Evolutionary conservation across 2,888 invertebrate genomes (phyloP).

Genomic region (Lucinisca nassula): DNA sequence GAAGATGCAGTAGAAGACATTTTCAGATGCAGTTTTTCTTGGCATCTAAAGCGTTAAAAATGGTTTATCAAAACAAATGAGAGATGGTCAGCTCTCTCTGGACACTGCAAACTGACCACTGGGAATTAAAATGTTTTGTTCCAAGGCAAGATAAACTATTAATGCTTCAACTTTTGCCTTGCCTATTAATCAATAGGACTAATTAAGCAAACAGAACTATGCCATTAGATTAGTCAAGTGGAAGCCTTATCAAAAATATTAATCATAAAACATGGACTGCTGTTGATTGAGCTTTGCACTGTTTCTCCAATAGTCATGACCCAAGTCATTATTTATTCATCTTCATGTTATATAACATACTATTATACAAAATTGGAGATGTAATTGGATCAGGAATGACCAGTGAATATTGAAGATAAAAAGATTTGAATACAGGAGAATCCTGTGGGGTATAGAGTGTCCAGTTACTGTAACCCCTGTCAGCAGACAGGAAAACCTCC

Average conservation of each 20-base stretch:
- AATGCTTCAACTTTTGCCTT: constrained; percentile 9
- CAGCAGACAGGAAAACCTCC: no score
- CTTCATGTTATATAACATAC: background rate
- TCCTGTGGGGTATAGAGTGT: no score
- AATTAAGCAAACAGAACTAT: constrained; percentile 17
- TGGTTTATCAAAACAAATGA: background rate
- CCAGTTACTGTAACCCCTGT: no score
- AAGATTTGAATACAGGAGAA: no score
- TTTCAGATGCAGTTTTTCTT: no score
- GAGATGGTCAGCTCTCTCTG: background rate
- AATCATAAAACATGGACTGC: background rate
- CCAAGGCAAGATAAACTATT: background rate
- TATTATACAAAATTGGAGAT: background rate
- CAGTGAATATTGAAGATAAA: no score
- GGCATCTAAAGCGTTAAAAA: no score
- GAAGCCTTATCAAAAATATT: constrained; percentile 10
- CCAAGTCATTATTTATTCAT: constrained; percentile 6
- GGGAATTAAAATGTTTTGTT: constrained; percentile 5
- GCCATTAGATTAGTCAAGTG: background rate
- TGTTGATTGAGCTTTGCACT: background rate
- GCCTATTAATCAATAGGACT: constrained; percentile 6
- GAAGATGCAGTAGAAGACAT: no score
- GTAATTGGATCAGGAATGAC: constrained; percentile 5
- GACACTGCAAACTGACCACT: constrained; percentile 3
- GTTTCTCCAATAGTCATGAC: background rate